Evolutionary conservation across 2,888 invertebrate genomes (phyloP).

Genomic region (Pollenia labialis): DNA sequence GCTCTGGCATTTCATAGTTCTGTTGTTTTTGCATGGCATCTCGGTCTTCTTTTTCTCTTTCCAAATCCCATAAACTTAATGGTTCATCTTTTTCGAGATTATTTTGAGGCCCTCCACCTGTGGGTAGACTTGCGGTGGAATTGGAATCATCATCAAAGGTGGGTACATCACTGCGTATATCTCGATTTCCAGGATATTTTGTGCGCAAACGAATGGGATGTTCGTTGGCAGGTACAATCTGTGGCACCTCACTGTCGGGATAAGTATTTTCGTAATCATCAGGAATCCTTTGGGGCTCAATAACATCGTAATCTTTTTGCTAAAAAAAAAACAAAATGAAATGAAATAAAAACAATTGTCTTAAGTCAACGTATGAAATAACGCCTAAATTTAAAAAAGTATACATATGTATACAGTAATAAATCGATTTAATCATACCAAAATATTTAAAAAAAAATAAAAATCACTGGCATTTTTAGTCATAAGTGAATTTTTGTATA

Average conservation of each 20-base stretch:
- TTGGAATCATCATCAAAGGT: conserved; percentile 74
- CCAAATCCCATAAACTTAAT: conserved; percentile 85
- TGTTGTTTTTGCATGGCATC: conserved; percentile 82
- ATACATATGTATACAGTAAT: too few species aligned
- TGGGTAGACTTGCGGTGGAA: conserved; percentile 73
- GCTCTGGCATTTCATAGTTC: conserved; percentile 61
- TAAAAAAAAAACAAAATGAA: conserved; percentile 1
- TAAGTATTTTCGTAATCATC: conserved; percentile 83
- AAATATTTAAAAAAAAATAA: too few species aligned
- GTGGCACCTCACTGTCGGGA: conserved; percentile 80
- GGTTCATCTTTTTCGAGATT: conserved; percentile 77
- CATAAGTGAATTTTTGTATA: too few species aligned
- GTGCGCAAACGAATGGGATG: conserved; percentile 82
- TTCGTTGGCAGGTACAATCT: conserved; percentile 77
- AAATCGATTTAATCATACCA: too few species aligned
- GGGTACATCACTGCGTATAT: conserved; percentile 81
- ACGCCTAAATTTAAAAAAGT: too few species aligned
- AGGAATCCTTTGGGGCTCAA: conserved; percentile 74
- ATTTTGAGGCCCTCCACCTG: conserved; percentile 75
- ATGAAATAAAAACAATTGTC: conserved; percentile 2
- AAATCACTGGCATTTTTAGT: too few species aligned
- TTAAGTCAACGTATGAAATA: too few species aligned
- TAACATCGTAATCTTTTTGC: conserved; percentile 82
- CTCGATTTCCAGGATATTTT: conserved; percentile 83
- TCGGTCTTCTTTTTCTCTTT: conserved; percentile 85